Conservation (phyloP, 2,797 vertebrate genomes). For the Periophthalmus magnuspinnatus region DNA sequence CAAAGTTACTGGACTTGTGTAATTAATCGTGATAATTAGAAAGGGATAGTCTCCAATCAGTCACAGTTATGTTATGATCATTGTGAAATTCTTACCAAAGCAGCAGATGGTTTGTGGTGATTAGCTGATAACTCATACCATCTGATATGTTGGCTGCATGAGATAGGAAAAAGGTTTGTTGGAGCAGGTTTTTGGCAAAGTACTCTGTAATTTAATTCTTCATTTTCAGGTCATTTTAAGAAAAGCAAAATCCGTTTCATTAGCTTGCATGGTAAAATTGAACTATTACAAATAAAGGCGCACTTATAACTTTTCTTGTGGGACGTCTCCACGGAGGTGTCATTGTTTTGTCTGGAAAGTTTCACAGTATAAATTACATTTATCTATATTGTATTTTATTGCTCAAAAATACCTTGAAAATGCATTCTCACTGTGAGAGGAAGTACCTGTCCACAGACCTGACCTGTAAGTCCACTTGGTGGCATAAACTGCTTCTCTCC, state of each 20-base stretch:
- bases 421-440: too few species aligned
- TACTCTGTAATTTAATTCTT: neutral
- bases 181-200: neutral
- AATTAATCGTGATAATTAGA: neutral
- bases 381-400: too few species aligned
- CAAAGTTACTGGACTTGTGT: conserved; percentile 11
- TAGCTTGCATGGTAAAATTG: neutral
- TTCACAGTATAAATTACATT: too few species aligned
- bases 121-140: conserved; percentile 4
- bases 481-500: too few species aligned
- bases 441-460: too few species aligned
- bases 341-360: too few species aligned
- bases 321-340: too few species aligned
- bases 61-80: neutral
- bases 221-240: neutral
- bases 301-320: too few species aligned
- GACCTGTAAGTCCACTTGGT: too few species aligned
- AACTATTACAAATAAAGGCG: neutral
- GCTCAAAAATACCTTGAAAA: too few species aligned
- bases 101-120: conserved; percentile 16
- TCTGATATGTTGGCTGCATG: conserved; percentile 4
- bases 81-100: conserved; percentile 3
- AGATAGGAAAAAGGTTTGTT: neutral
- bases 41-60: neutral
- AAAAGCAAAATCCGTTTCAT: too few species aligned